Conservation (phyloP, 2,797 vertebrate species). For the Lerista edwardsae region DNA sequence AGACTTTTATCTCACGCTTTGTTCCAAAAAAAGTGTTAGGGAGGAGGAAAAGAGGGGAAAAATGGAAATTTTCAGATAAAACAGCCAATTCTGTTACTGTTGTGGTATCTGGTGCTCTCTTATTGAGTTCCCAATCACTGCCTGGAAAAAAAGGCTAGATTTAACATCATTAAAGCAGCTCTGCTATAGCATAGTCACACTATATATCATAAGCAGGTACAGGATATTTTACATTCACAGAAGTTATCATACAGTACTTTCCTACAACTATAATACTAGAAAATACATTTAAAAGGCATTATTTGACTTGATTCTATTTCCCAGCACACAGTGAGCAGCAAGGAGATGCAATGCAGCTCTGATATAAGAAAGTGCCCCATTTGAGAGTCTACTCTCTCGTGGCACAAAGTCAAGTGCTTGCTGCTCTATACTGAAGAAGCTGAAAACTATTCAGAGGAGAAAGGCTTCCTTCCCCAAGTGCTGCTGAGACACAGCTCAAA, state of each 20-base stretch:
- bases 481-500: not conserved
- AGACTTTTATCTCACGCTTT: conserved; percentile 73
- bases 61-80: conserved; percentile 72
- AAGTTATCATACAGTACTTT: conserved; percentile 80
- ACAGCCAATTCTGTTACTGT: conserved; percentile 80
- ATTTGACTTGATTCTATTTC: conserved; percentile 79
- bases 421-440: conserved; percentile 67
- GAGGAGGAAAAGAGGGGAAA: conserved; percentile 59
- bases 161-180: conserved; percentile 83
- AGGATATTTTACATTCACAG: conserved; percentile 81
- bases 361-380: conserved; percentile 66
- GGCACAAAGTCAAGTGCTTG: conserved; percentile 66
- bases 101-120: conserved; percentile 80
- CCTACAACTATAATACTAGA: conserved; percentile 81
- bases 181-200: conserved; percentile 80
- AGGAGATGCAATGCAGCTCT: conserved; percentile 67
- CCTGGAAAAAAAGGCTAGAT: conserved; percentile 79
- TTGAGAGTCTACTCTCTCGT: conserved; percentile 46
- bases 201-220: conserved; percentile 81
- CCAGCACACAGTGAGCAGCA: conserved; percentile 75
- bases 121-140: conserved; percentile 78
- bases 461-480: conserved; percentile 43
- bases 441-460: conserved; percentile 72
- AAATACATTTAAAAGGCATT: conserved; percentile 81
- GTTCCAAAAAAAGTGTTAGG: conserved; percentile 70